Base-by-base conservation (phyloP, 2,888 invertebrate species). In the Steromphala cineraria region DNA sequence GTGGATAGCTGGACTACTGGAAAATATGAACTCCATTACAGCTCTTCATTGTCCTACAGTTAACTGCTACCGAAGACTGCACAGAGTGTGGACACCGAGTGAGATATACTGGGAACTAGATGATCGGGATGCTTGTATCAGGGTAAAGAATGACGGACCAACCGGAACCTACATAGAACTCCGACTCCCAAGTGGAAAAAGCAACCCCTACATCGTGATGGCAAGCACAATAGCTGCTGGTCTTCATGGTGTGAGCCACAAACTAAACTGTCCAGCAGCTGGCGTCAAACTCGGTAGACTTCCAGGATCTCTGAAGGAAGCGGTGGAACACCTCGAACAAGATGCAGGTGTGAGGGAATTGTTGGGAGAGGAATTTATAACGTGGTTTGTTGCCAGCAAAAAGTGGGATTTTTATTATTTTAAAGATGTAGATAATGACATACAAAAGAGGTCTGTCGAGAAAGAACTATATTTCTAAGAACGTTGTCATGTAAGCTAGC, bases 1-100 rank as follows among this genome's bases (percentile, higher is more conserved):
- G 13, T 82, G 82, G 82, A 56, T 79, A 24, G 80, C 82, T 28
- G 82, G 82, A 19, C 40, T 82, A 46, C 46, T 82, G 24, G 21
- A 71, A 17, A 80, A 82, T 21, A 80, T 71, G 17, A 46, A 36
- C 7, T 67, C 77, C 4, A 52, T 82, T 52, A 82, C 82, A 56
- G 76, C 80, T 1, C 31, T 82, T 17, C 77, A 52, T 17, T 75
- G 82, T 46, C 82, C 82, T 10, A 82, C 77, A n/a, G 56, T 78
- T 75, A 82, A 82, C 80, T 82, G 82, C 53, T 82, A 78, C 74
- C 77, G 76, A 28, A 71, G 77, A 15, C 52, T 78, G 28, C 56
- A 28, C 21, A n/a, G 3, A 13, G 36, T 75, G 13, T 15, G 15
- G 13, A 19, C 0, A 10, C 21, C 74, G 0, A 55, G 77, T 31